Evolutionary conservation across 2,797 vertebrate genomes (phyloP).

Genomic region (Smutsia gigantea): DNA sequence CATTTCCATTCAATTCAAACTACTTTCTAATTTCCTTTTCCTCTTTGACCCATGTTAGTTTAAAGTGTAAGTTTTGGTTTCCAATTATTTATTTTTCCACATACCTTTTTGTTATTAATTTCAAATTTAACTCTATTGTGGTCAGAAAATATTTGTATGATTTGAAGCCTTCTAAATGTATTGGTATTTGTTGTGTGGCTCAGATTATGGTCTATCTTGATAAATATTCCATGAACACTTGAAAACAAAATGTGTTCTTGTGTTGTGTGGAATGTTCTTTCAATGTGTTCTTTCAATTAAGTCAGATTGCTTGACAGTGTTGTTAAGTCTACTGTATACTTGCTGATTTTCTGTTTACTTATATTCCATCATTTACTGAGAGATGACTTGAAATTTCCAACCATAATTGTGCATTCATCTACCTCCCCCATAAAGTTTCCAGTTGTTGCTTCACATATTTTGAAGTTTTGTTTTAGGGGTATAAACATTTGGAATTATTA

Average conservation of each 20-base stretch:
- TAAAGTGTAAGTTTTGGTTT: not conserved
- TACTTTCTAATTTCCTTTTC: not conserved
- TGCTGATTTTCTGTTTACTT: not conserved
- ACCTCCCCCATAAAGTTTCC: not conserved
- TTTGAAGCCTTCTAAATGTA: not conserved
- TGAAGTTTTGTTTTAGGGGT: not conserved
- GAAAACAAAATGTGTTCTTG: not conserved
- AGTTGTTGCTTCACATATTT: not conserved
- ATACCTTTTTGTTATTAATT: not conserved
- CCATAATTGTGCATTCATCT: not conserved
- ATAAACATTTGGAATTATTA: not conserved
- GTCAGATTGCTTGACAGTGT: not conserved
- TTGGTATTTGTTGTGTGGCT: not conserved
- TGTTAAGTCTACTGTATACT: not conserved
- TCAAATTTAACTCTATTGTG: not conserved
- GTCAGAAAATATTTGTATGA: not conserved
- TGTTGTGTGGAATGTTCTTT: not conserved
- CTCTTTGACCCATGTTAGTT: not conserved
- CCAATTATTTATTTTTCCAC: not conserved
- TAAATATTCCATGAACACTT: not conserved
- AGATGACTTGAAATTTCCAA: not conserved
- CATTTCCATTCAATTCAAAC: not conserved
- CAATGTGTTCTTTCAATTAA: not conserved
- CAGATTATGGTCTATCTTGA: not conserved
- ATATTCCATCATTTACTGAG: not conserved